Evolutionary conservation across 2,113 vertebrate species (phyloP).

Genomic region (Ondatra zibethicus): DNA sequence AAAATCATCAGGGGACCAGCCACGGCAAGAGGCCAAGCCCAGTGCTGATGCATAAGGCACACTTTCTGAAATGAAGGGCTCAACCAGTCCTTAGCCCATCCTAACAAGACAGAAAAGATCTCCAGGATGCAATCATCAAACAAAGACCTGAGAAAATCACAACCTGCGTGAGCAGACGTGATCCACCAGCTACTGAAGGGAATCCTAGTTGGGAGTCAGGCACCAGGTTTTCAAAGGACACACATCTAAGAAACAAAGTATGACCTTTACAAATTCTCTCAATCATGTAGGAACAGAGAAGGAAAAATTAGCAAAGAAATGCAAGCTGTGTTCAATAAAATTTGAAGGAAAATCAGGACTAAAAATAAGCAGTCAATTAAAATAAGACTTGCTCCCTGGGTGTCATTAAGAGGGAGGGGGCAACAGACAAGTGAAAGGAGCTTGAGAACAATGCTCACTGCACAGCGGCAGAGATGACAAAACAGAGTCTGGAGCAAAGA

Average conservation of each 20-base stretch:
- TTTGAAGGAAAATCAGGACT: no score
- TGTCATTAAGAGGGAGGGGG: no score
- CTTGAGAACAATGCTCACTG: neutral
- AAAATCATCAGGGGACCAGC: neutral
- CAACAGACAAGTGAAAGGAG: no score
- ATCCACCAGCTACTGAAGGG: no score
- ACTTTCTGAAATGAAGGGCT: neutral
- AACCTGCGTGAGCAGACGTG: no score
- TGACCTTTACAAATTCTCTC: neutral
- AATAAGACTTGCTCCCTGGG: neutral
- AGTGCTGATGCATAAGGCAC: neutral
- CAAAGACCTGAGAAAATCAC: neutral
- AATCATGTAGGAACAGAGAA: neutral
- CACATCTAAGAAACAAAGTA: neutral
- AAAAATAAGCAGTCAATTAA: no score
- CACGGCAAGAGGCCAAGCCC: neutral
- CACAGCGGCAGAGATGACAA: neutral
- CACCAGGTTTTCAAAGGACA: neutral
- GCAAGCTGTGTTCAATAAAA: neutral
- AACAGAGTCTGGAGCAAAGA: neutral
- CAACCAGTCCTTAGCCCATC: neutral
- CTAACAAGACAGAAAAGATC: no score
- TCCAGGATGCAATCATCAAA: neutral
- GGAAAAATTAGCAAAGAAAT: neutral
- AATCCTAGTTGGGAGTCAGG: fast-evolving